Conservation (phyloP, 1,140 invertebrate genomes). For the Drosophila chauvacae region DNA sequence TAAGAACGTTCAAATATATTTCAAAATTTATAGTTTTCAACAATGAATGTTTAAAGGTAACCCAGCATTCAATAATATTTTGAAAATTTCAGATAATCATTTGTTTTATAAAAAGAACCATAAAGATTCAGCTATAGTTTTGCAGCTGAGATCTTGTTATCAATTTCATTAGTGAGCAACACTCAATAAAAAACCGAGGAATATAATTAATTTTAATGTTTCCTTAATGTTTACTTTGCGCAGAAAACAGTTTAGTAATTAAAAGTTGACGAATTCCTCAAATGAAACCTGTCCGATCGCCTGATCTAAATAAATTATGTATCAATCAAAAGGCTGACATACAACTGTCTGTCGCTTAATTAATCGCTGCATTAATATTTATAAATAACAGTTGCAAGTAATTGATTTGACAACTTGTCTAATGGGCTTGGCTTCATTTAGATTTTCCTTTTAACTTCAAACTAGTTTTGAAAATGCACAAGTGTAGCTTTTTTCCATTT, state of each 20-base stretch:
- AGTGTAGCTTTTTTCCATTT: not conserved
- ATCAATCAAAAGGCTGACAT: slow-evolving; percentile 2
- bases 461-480: slow-evolving; percentile 3
- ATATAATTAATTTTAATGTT: not conserved
- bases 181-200: not conserved
- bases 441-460: not conserved
- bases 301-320: slow-evolving; percentile 18
- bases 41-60: too few species aligned
- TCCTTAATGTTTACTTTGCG: not conserved
- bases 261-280: not conserved
- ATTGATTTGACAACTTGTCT: slow-evolving; percentile 24
- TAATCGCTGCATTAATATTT: slow-evolving; percentile 33
- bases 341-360: slow-evolving; percentile 1
- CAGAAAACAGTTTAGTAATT: not conserved
- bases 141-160: not conserved
- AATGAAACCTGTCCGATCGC: not conserved
- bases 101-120: not conserved
- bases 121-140: not conserved
- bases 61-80: too few species aligned
- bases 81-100: too few species aligned
- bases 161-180: not conserved
- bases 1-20: too few species aligned
- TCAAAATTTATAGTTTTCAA: too few species aligned
- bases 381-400: slow-evolving; percentile 8
- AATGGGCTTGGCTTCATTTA: not conserved